phyloP scores from a whole-genome alignment of 1,140 invertebrate species.

The Pachypsylla venusta region DNA sequence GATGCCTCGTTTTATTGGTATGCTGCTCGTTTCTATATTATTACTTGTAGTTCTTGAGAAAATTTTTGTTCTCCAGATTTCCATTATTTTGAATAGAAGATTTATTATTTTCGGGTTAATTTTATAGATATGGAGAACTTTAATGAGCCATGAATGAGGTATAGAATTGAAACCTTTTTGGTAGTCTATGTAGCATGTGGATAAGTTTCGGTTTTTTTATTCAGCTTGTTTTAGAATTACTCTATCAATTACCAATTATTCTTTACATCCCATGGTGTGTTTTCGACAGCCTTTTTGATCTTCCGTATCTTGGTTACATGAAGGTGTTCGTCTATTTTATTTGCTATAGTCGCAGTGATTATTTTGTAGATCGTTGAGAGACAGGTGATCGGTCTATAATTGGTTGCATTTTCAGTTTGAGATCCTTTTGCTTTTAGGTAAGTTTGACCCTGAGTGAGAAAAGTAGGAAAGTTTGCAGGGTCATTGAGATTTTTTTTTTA shows the following conservation, averaged over 20 bases:
- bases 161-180: conserved; percentile 17
- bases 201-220: conserved; percentile 15
- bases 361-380: conserved; percentile 14
- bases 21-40: too few relatives aligned
- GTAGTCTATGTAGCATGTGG: conserved; percentile 21
- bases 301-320: not conserved
- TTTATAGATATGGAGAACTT: not conserved
- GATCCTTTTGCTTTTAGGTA: conserved; percentile 21
- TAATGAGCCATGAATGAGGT: not conserved
- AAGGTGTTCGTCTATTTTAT: conserved; percentile 18
- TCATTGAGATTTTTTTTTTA: not conserved
- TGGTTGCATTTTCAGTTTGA: conserved; percentile 12
- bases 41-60: too few relatives aligned
- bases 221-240: conserved; percentile 17
- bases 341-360: conserved; percentile 13
- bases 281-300: not conserved
- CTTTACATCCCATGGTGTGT: not conserved
- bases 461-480: not conserved
- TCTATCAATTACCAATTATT: conserved; percentile 19
- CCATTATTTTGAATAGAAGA: not conserved
- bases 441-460: conserved; percentile 16
- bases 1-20: conserved; percentile 12
- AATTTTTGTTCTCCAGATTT: not conserved
- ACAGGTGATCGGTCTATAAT: conserved; percentile 16
- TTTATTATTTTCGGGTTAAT: not conserved